phyloP scores from a whole-genome alignment of 2,888 invertebrate genomes.

The Cerastoderma edule region DNA sequence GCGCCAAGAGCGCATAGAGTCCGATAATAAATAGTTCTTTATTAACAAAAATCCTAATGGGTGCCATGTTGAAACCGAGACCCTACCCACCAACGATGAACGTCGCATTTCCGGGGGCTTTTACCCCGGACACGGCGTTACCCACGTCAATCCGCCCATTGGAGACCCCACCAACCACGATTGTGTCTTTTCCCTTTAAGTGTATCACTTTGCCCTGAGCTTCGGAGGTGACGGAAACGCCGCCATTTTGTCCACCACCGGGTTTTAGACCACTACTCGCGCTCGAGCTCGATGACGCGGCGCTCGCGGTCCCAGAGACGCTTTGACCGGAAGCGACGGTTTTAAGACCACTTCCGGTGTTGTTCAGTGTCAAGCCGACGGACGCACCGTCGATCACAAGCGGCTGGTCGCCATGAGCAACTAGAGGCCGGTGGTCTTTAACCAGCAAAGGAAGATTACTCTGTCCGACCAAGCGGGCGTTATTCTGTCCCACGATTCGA shows the following conservation, averaged over 20 bases:
- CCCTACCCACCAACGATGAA: conserved; percentile 39
- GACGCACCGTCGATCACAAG: conserved; percentile 4
- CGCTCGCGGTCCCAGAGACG: neutral
- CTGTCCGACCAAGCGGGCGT: neutral
- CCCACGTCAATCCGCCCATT: conserved; percentile 18
- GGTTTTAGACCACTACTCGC: neutral
- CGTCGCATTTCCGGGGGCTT: conserved; percentile 48
- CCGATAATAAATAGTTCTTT: no score
- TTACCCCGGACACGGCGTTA: conserved; percentile 16
- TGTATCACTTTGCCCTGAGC: conserved; percentile 18
- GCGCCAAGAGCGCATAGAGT: no score
- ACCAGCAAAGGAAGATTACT: neutral
- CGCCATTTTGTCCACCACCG: neutral
- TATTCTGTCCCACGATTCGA: neutral
- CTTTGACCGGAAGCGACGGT: conserved; percentile 5
- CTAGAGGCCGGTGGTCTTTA: neutral
- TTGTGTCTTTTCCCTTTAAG: conserved; percentile 26
- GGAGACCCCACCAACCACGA: conserved; percentile 11
- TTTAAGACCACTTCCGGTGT: conserved; percentile 12
- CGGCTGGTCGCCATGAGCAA: neutral
- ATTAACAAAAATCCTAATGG: no score
- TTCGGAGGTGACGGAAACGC: conserved; percentile 12
- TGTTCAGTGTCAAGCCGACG: neutral
- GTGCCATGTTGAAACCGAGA: no score
- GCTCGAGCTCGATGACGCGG: neutral